Percentiles rank a stretch among this genome's conserved stretches.
Conservation (phyloP, 37 sponge, comb jelly and placozoan species). For the Hormiphora californensis region DNA sequence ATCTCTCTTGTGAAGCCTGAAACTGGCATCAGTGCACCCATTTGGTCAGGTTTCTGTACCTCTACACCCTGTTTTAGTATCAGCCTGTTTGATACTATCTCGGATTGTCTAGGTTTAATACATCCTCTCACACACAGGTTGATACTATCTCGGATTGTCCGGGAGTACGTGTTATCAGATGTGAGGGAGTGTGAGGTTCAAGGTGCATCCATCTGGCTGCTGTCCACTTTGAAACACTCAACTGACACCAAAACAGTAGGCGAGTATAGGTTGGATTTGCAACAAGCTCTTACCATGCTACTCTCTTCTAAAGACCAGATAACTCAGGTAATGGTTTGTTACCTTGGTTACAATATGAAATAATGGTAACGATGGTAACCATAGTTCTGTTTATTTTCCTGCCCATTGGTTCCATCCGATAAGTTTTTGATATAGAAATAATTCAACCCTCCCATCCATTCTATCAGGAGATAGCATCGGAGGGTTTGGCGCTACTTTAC, state of each 20-base stretch:
- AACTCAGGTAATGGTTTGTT: background rate
- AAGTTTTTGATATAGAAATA: background rate
- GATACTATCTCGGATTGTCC: background rate
- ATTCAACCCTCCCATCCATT: background rate
- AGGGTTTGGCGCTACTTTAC: background rate
- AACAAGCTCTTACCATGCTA: background rate
- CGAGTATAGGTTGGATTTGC: background rate
- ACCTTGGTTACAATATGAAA: background rate
- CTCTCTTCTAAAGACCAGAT: background rate
- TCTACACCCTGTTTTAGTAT: too few relatives aligned
- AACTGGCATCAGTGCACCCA: too few relatives aligned
- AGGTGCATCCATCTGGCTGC: background rate
- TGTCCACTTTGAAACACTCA: background rate
- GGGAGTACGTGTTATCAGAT: background rate
- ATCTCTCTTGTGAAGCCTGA: too few relatives aligned
- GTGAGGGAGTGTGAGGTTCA: constrained; percentile 17
- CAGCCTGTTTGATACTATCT: too few relatives aligned
- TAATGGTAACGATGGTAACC: background rate
- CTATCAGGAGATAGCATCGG: background rate
- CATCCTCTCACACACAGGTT: too few relatives aligned
- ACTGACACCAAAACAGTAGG: background rate
- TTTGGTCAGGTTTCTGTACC: too few relatives aligned
- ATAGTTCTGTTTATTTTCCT: background rate
- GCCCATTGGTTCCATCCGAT: background rate
- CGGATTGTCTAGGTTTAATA: too few relatives aligned